phyloP scores from a whole-genome alignment of 2,888 invertebrate species.

The Syrista parreyssii region DNA sequence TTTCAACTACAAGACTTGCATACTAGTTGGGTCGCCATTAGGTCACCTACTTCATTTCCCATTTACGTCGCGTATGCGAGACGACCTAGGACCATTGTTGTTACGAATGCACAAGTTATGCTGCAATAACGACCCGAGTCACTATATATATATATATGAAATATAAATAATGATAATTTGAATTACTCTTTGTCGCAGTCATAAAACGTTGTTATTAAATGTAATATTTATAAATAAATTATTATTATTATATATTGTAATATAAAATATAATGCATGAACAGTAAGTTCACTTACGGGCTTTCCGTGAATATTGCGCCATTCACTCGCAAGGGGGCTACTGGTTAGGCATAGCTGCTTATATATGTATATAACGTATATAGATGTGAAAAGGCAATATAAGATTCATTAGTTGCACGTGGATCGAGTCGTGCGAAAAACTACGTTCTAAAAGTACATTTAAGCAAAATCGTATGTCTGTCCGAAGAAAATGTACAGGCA shows the following conservation, averaged over 20 bases:
- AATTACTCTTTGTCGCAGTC: too few relatives aligned
- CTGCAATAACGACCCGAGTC: neutral
- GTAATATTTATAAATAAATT: neutral
- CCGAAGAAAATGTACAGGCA: neutral
- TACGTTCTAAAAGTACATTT: neutral
- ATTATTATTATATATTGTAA: too few relatives aligned
- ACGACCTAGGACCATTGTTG: constrained; percentile 29
- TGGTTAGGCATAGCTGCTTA: constrained; percentile 23
- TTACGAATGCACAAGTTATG: neutral
- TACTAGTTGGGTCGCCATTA: constrained; percentile 11
- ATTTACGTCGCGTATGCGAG: constrained; percentile 56
- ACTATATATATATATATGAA: neutral
- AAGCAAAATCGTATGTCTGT: neutral
- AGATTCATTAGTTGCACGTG: neutral
- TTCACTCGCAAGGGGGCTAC: constrained; percentile 4
- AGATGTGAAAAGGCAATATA: neutral
- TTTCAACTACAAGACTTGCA: constrained; percentile 20
- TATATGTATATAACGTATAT: constrained; percentile 12
- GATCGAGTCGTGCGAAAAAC: neutral
- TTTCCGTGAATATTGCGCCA: constrained; percentile 8
- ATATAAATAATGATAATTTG: too few relatives aligned
- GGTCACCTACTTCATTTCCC: constrained; percentile 52
- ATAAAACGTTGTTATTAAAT: too few relatives aligned
- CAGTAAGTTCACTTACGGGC: neutral
- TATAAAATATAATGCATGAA: neutral